phyloP scores from a whole-genome alignment of 2,113 vertebrate species.

The Erythrolamprus reginae region DNA sequence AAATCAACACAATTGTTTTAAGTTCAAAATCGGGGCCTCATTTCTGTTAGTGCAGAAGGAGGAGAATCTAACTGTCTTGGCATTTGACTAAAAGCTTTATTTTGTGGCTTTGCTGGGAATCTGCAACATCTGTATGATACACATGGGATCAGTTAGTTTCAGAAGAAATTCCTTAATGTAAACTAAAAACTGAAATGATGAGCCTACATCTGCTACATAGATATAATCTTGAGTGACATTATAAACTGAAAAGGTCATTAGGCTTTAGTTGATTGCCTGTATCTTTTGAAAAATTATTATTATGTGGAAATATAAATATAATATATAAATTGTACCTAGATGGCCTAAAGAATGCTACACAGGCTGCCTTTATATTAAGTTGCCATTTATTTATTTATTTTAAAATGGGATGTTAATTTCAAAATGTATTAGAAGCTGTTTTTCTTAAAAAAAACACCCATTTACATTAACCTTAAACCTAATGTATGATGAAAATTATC shows the following conservation, averaged over 20 bases:
- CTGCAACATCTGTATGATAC: constrained; percentile 37
- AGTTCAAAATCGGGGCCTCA: not conserved
- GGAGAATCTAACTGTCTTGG: not conserved
- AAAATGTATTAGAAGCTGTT: not conserved
- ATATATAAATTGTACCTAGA: constrained; percentile 25
- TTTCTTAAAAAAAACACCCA: not conserved
- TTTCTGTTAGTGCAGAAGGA: constrained; percentile 1
- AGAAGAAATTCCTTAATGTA: constrained; percentile 51
- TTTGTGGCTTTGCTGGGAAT: constrained; percentile 39
- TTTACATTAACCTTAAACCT: not conserved
- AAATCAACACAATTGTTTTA: not conserved
- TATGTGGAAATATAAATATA: constrained; percentile 27
- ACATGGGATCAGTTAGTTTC: constrained; percentile 54
- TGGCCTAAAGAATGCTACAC: constrained; percentile 15
- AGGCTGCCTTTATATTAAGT: constrained; percentile 11
- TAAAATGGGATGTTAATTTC: not conserved
- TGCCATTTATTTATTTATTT: not conserved
- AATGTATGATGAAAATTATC: not conserved
- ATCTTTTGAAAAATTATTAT: constrained; percentile 36
- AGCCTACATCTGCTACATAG: constrained; percentile 62
- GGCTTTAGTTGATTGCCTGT: constrained; percentile 49
- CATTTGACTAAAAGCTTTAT: constrained; percentile 29
- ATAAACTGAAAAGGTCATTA: constrained; percentile 69
- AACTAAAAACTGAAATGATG: constrained; percentile 59
- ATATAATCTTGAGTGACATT: constrained; percentile 64